Evolutionary conservation across 2,113 vertebrate species (phyloP).

Genomic region (Psophia crepitans): DNA sequence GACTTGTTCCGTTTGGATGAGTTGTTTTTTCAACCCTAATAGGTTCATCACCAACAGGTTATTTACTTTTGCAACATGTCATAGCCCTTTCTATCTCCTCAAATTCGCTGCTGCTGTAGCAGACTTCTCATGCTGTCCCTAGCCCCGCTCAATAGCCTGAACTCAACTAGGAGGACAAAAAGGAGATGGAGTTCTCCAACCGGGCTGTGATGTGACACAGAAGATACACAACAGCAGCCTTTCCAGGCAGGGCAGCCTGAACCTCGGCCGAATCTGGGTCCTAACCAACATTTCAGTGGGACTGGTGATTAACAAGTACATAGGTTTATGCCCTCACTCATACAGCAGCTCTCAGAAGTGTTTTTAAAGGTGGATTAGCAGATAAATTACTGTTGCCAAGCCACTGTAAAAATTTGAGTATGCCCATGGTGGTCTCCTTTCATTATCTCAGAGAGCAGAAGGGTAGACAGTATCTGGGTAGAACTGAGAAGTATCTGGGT

Average conservation of each 20-base stretch:
- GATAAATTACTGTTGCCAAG: not conserved
- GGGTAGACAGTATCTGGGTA: not conserved
- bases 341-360: not conserved
- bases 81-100: not conserved
- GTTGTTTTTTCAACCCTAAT: not conserved
- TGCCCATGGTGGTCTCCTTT: not conserved
- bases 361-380: not conserved
- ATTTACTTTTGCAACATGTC: not conserved
- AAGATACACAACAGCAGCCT: not conserved
- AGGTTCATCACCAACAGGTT: not conserved
- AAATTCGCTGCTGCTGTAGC: not conserved
- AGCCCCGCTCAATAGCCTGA: not conserved
- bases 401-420: not conserved
- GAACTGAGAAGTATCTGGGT: not conserved
- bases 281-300: not conserved
- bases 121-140: not conserved
- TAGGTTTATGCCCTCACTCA: fast-evolving
- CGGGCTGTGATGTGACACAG: not conserved
- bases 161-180: not conserved
- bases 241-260: not conserved
- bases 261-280: not conserved
- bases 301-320: fast-evolving
- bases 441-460: not conserved
- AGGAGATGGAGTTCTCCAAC: not conserved
- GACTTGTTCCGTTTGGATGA: not conserved